Conservation (phyloP, 2,888 invertebrate genomes). For the Eupithecia inturbata region DNA sequence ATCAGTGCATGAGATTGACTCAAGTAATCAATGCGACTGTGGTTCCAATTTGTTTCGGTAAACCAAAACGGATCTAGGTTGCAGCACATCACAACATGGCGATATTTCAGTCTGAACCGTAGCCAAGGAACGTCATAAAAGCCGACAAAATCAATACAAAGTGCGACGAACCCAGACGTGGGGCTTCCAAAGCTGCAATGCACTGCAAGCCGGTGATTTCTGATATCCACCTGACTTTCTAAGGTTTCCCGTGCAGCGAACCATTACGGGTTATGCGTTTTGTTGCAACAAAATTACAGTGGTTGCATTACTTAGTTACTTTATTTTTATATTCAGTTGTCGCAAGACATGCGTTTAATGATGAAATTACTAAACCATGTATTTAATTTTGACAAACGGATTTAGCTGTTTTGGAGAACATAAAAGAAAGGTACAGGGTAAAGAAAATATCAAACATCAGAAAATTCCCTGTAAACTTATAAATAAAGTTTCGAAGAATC, state of each 20-base stretch:
- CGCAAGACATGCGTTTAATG: not conserved
- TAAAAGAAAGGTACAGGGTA: not conserved
- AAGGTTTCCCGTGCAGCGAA: constrained; percentile 53
- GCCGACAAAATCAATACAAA: constrained; percentile 52
- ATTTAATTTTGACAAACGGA: not conserved
- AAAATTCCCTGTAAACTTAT: constrained; percentile 25
- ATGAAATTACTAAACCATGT: not conserved
- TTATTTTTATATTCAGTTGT: constrained; percentile 16
- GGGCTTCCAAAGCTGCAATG: constrained; percentile 57
- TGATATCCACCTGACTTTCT: constrained; percentile 55
- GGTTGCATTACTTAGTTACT: constrained; percentile 26
- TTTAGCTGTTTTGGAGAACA: not conserved
- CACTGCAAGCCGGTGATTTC: constrained; percentile 47
- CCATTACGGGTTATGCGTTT: constrained; percentile 40
- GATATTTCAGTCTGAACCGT: constrained; percentile 36
- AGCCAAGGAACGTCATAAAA: constrained; percentile 34
- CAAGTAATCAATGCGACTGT: not conserved
- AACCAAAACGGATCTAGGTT: constrained; percentile 16
- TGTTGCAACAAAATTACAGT: constrained; percentile 42
- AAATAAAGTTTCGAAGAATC: constrained; percentile 35
- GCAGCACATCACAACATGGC: constrained; percentile 16
- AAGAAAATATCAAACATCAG: not conserved
- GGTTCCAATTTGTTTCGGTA: constrained; percentile 1
- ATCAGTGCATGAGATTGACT: constrained; percentile 7
- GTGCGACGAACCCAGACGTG: constrained; percentile 57